phyloP scores from a whole-genome alignment of 1,140 invertebrate genomes.

The Ladona fulva region DNA sequence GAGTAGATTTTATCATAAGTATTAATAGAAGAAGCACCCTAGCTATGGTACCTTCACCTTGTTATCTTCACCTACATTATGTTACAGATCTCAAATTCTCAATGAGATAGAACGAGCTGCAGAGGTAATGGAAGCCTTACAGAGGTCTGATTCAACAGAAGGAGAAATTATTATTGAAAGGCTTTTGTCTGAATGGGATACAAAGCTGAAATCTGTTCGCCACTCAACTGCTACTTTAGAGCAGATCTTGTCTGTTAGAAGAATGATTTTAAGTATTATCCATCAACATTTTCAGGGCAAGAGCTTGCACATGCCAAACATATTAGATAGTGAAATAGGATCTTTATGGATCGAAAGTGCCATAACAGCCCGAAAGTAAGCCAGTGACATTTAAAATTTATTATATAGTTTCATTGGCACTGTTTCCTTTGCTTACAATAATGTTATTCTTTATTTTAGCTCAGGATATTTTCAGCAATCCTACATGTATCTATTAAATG shows the following conservation, averaged over 20 bases:
- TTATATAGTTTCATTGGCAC: too few species aligned
- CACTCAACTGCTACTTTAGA: neutral
- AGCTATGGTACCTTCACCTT: too few species aligned
- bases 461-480: constrained; percentile 62
- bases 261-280: neutral
- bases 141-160: neutral
- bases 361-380: constrained; percentile 66
- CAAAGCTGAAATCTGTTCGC: neutral
- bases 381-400: too few species aligned
- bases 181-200: neutral
- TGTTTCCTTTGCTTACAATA: too few species aligned
- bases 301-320: constrained; percentile 15
- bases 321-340: constrained; percentile 50
- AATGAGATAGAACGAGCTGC: constrained; percentile 49
- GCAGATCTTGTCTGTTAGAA: neutral
- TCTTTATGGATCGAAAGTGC: constrained; percentile 77
- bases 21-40: too few species aligned
- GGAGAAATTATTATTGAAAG: neutral
- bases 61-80: too few species aligned
- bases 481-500: constrained; percentile 76
- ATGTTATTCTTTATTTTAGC: constrained; percentile 30
- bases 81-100: constrained; percentile 45
- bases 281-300: neutral
- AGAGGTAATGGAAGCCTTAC: constrained; percentile 29
- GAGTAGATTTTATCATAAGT: too few species aligned